Percentiles rank a stretch among this genome's conserved stretches.
These are phyloP conservation scores for Mellivora capensis DNA, from an alignment of 2,113 vertebrate genomes.

Conservation along the genomic window DNA sequence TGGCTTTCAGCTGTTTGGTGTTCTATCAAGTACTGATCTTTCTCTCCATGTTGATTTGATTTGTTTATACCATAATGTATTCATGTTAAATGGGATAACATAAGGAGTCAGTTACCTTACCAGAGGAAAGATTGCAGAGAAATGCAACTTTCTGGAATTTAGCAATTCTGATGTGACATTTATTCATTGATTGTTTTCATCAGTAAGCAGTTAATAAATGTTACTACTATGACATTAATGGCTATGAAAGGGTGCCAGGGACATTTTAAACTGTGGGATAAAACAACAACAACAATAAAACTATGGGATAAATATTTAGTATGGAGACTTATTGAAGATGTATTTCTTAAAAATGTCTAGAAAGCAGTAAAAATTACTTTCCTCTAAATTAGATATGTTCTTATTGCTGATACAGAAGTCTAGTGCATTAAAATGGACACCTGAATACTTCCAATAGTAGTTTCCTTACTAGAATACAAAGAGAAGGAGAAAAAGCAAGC, in stretches of 20 bases:
- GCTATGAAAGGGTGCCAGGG: not conserved
- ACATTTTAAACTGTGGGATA: not conserved
- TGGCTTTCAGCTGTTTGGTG: not conserved
- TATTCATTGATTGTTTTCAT: conserved; percentile 73
- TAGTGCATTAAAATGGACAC: not conserved
- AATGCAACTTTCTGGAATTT: conserved; percentile 52
- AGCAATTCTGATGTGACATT: conserved; percentile 64
- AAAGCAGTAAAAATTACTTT: not conserved
- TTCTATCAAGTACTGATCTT: not conserved
- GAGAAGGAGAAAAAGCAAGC: not conserved
- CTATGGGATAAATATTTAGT: not conserved
- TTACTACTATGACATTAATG: conserved; percentile 53
- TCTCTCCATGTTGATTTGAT: not conserved
- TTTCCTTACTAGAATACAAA: not conserved
- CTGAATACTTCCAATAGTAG: not conserved
- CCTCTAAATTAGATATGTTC: not conserved
- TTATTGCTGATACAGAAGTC: not conserved
- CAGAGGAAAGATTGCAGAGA: not conserved
- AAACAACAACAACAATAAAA: not conserved
- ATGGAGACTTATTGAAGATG: not conserved
- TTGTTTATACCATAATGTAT: not conserved
- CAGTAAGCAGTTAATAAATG: conserved; percentile 67
- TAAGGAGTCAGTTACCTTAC: conserved; percentile 63
- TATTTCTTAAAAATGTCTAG: not conserved
- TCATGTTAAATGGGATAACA: conserved; percentile 16